Base-by-base conservation (phyloP, 2,113 vertebrate genomes). In the Coreoperca whiteheadi region DNA sequence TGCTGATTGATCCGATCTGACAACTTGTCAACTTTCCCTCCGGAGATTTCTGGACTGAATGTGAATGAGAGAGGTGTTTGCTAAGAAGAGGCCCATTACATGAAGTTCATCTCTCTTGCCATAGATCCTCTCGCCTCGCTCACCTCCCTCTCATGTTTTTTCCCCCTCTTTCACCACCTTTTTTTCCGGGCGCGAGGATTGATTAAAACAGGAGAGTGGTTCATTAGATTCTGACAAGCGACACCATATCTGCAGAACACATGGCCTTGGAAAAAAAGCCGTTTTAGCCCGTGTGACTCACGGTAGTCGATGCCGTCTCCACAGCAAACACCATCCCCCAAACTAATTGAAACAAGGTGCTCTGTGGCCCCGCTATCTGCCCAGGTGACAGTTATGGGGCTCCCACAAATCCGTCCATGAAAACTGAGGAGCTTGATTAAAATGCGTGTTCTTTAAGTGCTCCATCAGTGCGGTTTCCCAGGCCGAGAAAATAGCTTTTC, bases 311-410 rank as follows among this genome's bases (percentile, higher is more conserved):
- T 79, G 91, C 74, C 86, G 53, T 89, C 87, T 80, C 77, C 61
- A 32, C 88, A 20, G 82, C 79, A 84, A 88, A 90, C 91, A 79
- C 85, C 28, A 57, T 76, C 81, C 83, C 83, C 72, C 50, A 78
- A 74, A 86, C 89, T 92, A 92, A 94, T 92, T 93, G 92, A 91
- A 93, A 93, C 92, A 91, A 91, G 91, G 90, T 77, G 88, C 86
- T 89, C 74, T 6, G 69, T 86, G 67, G 78, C 86, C 84, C 65
- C 3, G 43, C 83, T 88, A 76, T 90, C 88, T 87, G 71, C 86
- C 37, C 75, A 73, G 75, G 80, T 86, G 89, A 92, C 89, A 85
- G 64, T 43, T 83, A 74, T 69, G 63, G 73, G 46, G 83, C 74
- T 86, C 50, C 79, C 41, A 57, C 88, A 79, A 88, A 91, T 90